Conservation (phyloP, 2,888 invertebrate species). For the Lepidochrysops patricia region DNA sequence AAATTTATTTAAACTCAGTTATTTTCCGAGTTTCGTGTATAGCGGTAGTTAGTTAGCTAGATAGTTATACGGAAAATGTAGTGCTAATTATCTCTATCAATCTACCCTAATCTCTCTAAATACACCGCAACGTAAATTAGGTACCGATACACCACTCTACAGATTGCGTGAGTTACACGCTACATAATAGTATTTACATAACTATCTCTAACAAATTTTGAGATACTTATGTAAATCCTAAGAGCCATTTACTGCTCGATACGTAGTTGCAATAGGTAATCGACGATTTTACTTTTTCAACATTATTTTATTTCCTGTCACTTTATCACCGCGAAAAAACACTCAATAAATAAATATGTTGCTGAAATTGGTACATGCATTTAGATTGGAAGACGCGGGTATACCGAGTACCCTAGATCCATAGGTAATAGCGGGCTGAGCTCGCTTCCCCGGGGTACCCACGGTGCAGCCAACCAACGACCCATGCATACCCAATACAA, state of each 20-base stretch:
- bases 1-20: slow-evolving; percentile 20
- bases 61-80: not conserved
- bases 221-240: no score
- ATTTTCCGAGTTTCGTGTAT: not conserved
- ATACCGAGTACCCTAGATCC: slow-evolving; percentile 2
- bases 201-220: no score
- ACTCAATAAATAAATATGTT: not conserved
- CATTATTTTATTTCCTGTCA: no score
- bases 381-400: not conserved
- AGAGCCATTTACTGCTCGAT: no score
- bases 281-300: no score
- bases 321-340: not conserved
- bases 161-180: slow-evolving; percentile 5
- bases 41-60: no score
- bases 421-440: not conserved
- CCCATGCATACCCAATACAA: slow-evolving; percentile 43
- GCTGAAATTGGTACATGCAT: not conserved
- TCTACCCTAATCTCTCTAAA: not conserved
- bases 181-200: no score
- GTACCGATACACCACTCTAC: not conserved
- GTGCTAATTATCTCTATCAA: not conserved
- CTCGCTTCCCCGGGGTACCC: slow-evolving; percentile 17
- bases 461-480: slow-evolving; percentile 31
- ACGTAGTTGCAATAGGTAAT: no score
- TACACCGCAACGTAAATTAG: not conserved